These are phyloP conservation scores for Aspidoscelis tigris DNA, from an alignment of 2,113 vertebrate species.

Conservation along the genomic window DNA sequence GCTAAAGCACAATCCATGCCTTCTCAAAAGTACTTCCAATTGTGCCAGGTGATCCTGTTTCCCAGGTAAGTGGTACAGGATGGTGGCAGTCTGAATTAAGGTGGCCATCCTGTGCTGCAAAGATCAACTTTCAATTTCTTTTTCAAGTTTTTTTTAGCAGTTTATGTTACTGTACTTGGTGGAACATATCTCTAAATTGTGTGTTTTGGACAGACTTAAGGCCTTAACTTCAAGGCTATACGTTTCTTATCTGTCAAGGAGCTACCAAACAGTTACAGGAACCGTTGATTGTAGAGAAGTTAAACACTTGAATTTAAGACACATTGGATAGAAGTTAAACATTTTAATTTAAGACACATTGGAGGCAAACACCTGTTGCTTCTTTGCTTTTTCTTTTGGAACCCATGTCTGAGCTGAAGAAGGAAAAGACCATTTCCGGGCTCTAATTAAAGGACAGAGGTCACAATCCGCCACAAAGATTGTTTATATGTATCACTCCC, in stretches of 20 bases:
- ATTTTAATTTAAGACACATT: not conserved
- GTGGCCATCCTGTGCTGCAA: not conserved
- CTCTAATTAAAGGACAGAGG: not conserved
- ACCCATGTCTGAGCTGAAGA: too few relatives aligned
- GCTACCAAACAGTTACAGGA: not conserved
- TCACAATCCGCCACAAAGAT: not conserved
- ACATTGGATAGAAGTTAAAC: not conserved
- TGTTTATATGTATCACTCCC: not conserved
- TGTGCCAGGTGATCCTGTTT: not conserved
- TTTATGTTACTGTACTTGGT: not conserved
- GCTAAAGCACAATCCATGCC: not conserved
- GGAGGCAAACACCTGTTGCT: not conserved
- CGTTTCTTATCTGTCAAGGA: too few relatives aligned
- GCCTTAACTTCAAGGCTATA: not conserved
- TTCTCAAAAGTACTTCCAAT: not conserved
- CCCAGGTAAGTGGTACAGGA: not conserved
- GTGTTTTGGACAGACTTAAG: too few relatives aligned
- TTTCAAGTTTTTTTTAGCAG: not conserved
- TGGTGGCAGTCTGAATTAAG: not conserved
- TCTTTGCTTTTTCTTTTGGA: not conserved
- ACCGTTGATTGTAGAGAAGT: too few relatives aligned
- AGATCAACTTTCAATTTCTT: not conserved
- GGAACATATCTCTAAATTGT: not conserved
- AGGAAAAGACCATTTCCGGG: not conserved
- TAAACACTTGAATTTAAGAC: not conserved